phyloP scores from a whole-genome alignment of 1,140 invertebrate genomes.

The Archivesica marissinica region DNA sequence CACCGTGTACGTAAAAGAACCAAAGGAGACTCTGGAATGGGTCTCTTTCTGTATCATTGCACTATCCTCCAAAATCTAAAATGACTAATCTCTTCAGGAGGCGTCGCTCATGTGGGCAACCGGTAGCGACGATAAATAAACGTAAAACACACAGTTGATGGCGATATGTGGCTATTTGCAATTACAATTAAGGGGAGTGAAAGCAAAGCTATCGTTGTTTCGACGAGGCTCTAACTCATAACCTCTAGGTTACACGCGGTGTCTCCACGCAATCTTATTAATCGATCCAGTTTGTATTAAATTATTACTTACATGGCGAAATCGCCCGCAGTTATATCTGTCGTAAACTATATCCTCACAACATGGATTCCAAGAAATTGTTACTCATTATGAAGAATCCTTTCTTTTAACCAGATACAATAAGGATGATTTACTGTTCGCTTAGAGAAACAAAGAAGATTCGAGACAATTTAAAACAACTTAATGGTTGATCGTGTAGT shows the following conservation, averaged over 20 bases:
- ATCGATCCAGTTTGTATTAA: background rate
- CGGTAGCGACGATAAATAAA: too few species aligned
- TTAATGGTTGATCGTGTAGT: constrained; percentile 37
- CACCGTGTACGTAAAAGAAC: too few species aligned
- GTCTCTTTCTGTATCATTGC: too few species aligned
- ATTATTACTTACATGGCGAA: background rate
- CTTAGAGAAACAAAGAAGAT: constrained; percentile 31
- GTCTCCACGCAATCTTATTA: background rate
- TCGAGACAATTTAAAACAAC: constrained; percentile 44
- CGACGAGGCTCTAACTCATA: too few species aligned
- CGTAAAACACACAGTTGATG: too few species aligned
- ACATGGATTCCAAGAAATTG: background rate
- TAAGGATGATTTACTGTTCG: constrained; percentile 23
- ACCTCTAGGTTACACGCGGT: background rate
- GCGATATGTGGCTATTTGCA: too few species aligned
- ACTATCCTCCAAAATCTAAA: too few species aligned
- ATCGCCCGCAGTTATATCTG: background rate
- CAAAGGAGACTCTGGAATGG: too few species aligned
- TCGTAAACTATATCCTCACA: background rate
- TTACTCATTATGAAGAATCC: constrained; percentile 12
- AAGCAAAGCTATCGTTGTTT: background rate
- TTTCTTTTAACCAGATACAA: constrained; percentile 28
- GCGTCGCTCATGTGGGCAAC: too few species aligned
- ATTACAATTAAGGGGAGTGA: too few species aligned
- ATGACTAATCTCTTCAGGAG: too few species aligned